These are phyloP conservation scores for Tylochromis polylepis DNA, from an alignment of 2,113 vertebrate genomes.

Conservation along the genomic window DNA sequence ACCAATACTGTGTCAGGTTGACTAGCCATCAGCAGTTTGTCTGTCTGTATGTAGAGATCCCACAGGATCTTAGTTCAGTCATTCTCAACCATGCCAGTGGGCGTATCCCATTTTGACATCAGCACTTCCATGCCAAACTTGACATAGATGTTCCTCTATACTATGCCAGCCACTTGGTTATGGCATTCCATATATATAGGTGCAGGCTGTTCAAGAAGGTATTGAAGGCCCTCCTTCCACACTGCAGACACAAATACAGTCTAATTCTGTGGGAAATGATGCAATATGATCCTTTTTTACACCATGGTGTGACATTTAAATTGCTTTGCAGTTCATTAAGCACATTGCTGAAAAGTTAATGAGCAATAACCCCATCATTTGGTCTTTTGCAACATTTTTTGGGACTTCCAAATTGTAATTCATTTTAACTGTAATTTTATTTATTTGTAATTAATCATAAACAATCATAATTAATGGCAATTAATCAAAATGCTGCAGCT, in stretches of 20 bases:
- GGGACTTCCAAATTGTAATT: neutral
- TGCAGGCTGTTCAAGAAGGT: neutral
- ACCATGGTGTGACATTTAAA: neutral
- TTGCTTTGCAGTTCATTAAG: neutral
- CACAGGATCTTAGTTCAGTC: neutral
- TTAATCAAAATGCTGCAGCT: neutral
- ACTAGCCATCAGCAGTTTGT: neutral
- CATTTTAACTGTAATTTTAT: neutral
- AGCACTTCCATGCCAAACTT: rapidly evolving
- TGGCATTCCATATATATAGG: neutral
- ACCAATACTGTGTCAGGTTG: neutral
- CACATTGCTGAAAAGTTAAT: neutral
- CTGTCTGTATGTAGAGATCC: neutral
- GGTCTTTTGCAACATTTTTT: neutral
- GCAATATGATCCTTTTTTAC: neutral
- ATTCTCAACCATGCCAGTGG: neutral
- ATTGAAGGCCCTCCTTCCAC: neutral
- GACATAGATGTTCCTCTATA: neutral
- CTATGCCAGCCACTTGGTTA: neutral
- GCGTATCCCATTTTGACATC: neutral
- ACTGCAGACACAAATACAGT: neutral
- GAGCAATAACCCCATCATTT: neutral
- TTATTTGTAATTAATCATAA: neutral
- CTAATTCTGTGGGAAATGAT: neutral
- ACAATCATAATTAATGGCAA: neutral